phyloP scores from a whole-genome alignment of 2,797 vertebrate genomes.

The Coluber constrictor region DNA sequence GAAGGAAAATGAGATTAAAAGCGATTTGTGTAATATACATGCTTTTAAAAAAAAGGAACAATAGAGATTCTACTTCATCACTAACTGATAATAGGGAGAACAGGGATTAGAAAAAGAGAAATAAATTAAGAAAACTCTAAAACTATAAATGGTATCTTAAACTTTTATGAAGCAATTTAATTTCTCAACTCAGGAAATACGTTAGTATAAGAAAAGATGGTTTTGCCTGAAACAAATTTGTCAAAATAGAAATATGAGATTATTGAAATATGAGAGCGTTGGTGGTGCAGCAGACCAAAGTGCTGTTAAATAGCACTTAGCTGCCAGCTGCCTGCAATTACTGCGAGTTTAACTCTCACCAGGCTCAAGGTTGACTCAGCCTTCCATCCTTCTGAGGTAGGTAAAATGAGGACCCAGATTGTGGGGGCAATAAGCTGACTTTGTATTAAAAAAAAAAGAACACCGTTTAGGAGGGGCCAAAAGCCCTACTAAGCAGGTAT shows the following conservation, averaged over 20 bases:
- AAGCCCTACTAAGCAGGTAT: no score
- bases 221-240: neutral
- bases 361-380: no score
- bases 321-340: no score
- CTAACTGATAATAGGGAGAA: neutral
- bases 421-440: no score
- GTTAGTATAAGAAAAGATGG: neutral
- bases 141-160: neutral
- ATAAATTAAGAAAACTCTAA: neutral
- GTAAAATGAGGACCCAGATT: no score
- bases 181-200: neutral
- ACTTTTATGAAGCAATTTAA: neutral
- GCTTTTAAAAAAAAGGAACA: slow-evolving; percentile 28
- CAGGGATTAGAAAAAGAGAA: neutral
- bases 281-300: no score
- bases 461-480: no score
- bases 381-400: no score
- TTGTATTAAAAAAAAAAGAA: no score
- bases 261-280: neutral
- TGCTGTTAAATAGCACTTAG: no score
- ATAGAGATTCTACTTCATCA: slow-evolving; percentile 27
- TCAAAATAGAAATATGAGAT: neutral
- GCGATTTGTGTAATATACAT: slow-evolving; percentile 32
- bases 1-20: slow-evolving; percentile 40
- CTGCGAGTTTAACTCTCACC: no score